Evolutionary conservation across 2,888 invertebrate species (phyloP).

Genomic region (Rhagonycha fulva): DNA sequence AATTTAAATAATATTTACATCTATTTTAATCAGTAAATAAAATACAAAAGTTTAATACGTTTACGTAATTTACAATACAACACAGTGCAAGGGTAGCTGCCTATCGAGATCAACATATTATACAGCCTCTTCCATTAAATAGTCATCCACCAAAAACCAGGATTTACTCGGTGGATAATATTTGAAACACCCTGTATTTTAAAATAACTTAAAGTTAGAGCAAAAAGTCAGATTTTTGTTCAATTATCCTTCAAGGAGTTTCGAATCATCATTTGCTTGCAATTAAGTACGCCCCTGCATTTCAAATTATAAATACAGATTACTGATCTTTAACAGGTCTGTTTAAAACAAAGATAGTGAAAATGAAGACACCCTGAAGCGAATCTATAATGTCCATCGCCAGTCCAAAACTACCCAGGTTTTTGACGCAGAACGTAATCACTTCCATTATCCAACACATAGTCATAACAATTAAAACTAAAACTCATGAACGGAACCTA

Average conservation of each 20-base stretch:
- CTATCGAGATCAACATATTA: background rate
- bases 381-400: conserved; percentile 51
- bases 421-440: conserved; percentile 44
- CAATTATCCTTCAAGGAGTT: background rate
- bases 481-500: conserved; percentile 50
- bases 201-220: too few relatives aligned
- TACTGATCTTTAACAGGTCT: conserved; percentile 31
- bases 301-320: background rate
- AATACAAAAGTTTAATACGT: background rate
- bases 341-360: conserved; percentile 52
- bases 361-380: conserved; percentile 50
- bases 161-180: background rate
- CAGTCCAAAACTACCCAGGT: conserved; percentile 38
- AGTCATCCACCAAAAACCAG: background rate
- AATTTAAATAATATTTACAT: too few relatives aligned
- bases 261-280: background rate
- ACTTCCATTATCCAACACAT: conserved; percentile 53
- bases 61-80: background rate
- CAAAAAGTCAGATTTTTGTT: too few relatives aligned
- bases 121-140: background rate
- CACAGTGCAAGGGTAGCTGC: background rate
- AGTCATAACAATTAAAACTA: conserved; percentile 53
- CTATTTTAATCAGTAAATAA: background rate
- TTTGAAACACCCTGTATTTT: too few relatives aligned
- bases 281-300: background rate